Evolutionary conservation across 2,888 invertebrate species (phyloP).

Genomic region (Chymomyza procnemis): DNA sequence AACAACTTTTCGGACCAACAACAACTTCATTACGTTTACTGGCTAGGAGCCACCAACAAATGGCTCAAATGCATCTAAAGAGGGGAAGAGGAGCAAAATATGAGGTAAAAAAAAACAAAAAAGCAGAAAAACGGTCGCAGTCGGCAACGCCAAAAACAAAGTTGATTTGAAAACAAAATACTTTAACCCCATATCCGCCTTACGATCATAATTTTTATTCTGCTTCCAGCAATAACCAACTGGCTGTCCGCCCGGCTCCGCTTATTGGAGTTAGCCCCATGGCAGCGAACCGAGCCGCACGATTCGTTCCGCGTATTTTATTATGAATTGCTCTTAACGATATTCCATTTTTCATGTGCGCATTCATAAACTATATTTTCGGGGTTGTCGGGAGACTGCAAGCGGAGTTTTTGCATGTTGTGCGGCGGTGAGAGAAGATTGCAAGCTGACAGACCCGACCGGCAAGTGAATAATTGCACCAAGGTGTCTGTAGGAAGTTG

Average conservation of each 20-base stretch:
- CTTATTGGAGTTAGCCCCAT: conserved; percentile 53
- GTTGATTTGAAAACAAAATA: conserved; percentile 49
- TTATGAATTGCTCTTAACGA: conserved; percentile 79
- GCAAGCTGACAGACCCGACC: conserved; percentile 25
- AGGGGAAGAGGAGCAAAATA: too few relatives aligned
- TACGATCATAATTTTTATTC: conserved; percentile 70
- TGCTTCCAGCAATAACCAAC: conserved; percentile 34
- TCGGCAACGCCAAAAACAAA: conserved; percentile 31
- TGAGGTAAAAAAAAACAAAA: too few relatives aligned
- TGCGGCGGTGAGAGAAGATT: conserved; percentile 32
- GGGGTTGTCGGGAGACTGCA: conserved; percentile 36
- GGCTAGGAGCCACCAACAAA: neutral
- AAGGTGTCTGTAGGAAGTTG: conserved; percentile 35
- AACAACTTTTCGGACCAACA: conserved; percentile 47
- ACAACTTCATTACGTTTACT: conserved; percentile 76
- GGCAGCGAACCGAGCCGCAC: conserved; percentile 3
- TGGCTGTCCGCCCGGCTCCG: conserved; percentile 43
- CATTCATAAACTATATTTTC: conserved; percentile 76
- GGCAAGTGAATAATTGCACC: conserved; percentile 62
- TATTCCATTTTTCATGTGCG: conserved; percentile 78
- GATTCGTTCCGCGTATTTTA: conserved; percentile 67
- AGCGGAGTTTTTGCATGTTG: conserved; percentile 52
- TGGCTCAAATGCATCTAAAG: conserved; percentile 23
- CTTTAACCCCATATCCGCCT: conserved; percentile 77
- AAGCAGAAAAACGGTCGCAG: conserved; percentile 31